Evolutionary conservation across 1,140 invertebrate genomes (phyloP), one percentile per base, ranked within the genome.

Genomic region (Hermatobates lingyangjiaoensis): DNA sequence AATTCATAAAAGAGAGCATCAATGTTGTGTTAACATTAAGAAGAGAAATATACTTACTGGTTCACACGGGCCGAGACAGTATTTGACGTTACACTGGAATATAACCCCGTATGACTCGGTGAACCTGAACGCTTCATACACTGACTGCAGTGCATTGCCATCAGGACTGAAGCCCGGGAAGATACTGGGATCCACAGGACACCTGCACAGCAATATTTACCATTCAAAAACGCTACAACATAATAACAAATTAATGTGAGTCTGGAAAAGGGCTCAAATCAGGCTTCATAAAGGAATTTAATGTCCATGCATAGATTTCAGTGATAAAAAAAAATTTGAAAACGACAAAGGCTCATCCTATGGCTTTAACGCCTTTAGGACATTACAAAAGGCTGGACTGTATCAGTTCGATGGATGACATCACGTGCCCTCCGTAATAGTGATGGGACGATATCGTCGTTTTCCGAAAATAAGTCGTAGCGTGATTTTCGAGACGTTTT

Each of bases 71-170:
- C 90, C 90, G 45, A 94, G 72, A 67, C 90, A 94, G 66, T 94
- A 94, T 64, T 93, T 93, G 53, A 94, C 90, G 63, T 94, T 94
- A 66, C 90, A 94, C 63, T 94, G 90, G 78, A 94, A 94, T 63
- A 94, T 94, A 40, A 94, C 89, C 18, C 90, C 90, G 57, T 93
- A 94, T 21, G 88, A 93, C 64, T 94, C 90, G 0, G 90, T 94
- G 63, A 94, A 93, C 59, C 90, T 75, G 72, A 94, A 94, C 1
- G 90, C 90, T 69, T 94, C 90, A 62, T 93, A 94, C 44, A 87
- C 75, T 0, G 86, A 88, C 61, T 93, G 86, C 49, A 94, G 67
- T 0, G 88, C 87, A 63, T 83, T 88, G 45, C 82, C 86, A 58
- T 88, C 87, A 28, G 84, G 81, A 27, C 77, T 81, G 66, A 92